A percentile compares a stretch with the other conserved stretches of the same genome.
phyloP scores from a whole-genome alignment of 2,797 vertebrate species.

The Urophycis tenuis region DNA sequence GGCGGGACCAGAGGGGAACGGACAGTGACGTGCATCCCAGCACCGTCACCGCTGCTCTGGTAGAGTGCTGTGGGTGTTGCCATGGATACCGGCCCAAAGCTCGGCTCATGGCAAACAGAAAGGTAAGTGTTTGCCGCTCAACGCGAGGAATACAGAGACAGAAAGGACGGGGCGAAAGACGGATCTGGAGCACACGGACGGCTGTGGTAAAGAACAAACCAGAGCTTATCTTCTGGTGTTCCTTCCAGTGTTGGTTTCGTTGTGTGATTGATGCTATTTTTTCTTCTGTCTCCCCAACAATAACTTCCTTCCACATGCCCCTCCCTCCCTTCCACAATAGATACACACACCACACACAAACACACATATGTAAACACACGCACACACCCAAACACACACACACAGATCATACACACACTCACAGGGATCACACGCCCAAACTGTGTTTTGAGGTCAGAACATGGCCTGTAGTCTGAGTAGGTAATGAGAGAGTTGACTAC shows the following conservation, averaged over 20 bases:
- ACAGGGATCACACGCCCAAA: background rate
- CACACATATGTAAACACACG: slow-evolving; percentile 3
- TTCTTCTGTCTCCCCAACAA: background rate
- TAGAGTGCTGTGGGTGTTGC: slow-evolving; percentile 40
- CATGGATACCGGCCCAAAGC: slow-evolving; percentile 66
- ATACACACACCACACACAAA: slow-evolving; percentile 14
- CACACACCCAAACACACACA: slow-evolving; percentile 11
- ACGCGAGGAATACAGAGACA: background rate
- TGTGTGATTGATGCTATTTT: background rate
- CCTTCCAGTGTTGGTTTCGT: background rate
- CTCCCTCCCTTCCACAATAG: background rate
- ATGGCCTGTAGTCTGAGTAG: slow-evolving; percentile 32
- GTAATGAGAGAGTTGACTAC: slow-evolving; percentile 19
- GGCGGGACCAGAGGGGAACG: slow-evolving; percentile 13
- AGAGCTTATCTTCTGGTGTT: background rate
- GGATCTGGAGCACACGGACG: background rate
- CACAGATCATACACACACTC: slow-evolving; percentile 16
- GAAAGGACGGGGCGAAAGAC: background rate
- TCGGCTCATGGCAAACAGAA: slow-evolving; percentile 59
- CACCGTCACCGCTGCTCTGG: slow-evolving; percentile 17
- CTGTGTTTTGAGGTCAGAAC: slow-evolving; percentile 37
- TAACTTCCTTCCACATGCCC: background rate
- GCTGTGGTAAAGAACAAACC: background rate
- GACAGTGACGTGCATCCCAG: background rate
- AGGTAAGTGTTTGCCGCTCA: slow-evolving; percentile 33